A percentile compares a stretch with the other conserved stretches of the same genome.
Conservation (phyloP, 1,140 invertebrate genomes). For the Penaeus japonicus region DNA sequence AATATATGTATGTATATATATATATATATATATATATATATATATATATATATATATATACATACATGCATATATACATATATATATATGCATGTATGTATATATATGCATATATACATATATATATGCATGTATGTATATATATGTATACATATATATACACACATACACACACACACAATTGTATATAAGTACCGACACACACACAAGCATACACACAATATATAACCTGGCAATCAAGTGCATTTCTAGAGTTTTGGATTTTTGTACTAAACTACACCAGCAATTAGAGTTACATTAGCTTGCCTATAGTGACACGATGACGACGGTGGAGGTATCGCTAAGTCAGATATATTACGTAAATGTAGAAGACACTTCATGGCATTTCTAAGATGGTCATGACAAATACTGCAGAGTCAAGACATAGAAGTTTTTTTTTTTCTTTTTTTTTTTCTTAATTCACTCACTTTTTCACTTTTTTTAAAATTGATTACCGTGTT, state of each 20-base stretch:
- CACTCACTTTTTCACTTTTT: too few relatives aligned
- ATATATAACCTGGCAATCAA: background rate
- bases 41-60: background rate
- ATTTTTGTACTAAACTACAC: too few relatives aligned
- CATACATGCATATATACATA: background rate
- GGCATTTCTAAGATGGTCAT: too few relatives aligned
- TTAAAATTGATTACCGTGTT: too few relatives aligned
- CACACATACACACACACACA: background rate
- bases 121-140: conserved; percentile 23
- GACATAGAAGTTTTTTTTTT: too few relatives aligned
- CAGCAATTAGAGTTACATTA: too few relatives aligned
- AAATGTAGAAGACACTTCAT: too few relatives aligned
- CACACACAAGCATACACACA: background rate
- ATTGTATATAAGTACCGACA: background rate
- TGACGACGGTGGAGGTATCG: too few relatives aligned
- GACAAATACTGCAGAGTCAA: too few relatives aligned
- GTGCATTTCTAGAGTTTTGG: background rate
- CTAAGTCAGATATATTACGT: too few relatives aligned
- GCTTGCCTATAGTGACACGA: too few relatives aligned
- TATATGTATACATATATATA: conserved; percentile 30
- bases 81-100: background rate
- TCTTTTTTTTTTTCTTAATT: too few relatives aligned
- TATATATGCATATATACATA: conserved; percentile 14
- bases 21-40: background rate
- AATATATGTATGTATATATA: background rate